Evolutionary conservation across 23 tunicate genomes (phyloP).

Genomic region (Ascidia mentula): DNA sequence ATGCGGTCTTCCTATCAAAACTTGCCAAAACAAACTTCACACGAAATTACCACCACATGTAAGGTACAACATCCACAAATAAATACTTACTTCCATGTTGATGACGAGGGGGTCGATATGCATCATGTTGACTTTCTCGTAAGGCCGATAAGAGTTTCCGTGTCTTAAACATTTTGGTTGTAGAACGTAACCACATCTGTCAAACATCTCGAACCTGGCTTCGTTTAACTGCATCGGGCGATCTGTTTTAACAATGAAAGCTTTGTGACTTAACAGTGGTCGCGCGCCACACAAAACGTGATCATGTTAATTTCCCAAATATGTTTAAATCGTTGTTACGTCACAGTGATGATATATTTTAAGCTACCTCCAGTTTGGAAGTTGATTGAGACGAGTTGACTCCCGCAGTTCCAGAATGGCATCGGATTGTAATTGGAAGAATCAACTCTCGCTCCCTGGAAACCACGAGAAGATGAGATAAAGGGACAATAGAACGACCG

Average conservation of each 20-base stretch:
- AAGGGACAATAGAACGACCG: too few relatives aligned
- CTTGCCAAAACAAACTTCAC: too few relatives aligned
- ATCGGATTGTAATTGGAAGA: constrained; percentile 85
- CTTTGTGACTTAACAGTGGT: background rate
- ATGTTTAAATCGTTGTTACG: background rate
- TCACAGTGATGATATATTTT: background rate
- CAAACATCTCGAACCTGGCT: constrained; percentile 68
- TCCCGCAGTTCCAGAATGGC: constrained; percentile 87
- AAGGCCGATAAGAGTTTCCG: constrained; percentile 47
- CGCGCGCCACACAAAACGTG: background rate
- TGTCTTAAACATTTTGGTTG: constrained; percentile 33
- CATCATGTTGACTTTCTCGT: constrained; percentile 19
- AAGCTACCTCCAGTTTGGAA: constrained; percentile 78
- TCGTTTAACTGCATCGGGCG: constrained; percentile 91
- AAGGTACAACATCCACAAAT: background rate
- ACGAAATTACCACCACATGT: background rate
- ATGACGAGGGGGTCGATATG: constrained; percentile 56
- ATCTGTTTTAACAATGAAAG: too few relatives aligned
- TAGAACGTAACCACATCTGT: constrained; percentile 76
- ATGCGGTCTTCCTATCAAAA: too few relatives aligned
- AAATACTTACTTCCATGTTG: constrained; percentile 57
- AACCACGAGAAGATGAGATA: too few relatives aligned
- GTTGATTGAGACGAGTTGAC: constrained; percentile 73
- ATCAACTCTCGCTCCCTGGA: constrained; percentile 74
- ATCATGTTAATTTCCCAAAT: background rate